A percentile compares a stretch with the other conserved stretches of the same genome.
Evolutionary conservation across 2,888 invertebrate genomes (phyloP).

Genomic region (Hydropsyche betteni): DNA sequence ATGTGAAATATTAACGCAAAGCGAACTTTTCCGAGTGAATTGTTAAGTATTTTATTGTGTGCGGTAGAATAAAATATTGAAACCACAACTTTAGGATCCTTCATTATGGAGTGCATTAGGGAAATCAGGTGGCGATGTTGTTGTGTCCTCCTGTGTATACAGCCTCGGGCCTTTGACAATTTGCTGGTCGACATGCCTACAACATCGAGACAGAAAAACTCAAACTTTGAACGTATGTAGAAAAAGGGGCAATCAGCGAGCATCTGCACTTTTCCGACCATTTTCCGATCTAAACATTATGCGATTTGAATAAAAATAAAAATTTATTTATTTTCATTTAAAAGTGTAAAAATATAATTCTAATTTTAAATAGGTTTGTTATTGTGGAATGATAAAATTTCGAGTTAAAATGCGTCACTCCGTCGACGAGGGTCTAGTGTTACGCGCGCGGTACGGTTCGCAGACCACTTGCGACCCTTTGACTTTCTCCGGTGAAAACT

Average conservation of each 20-base stretch:
- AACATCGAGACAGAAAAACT: background rate
- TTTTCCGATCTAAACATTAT: background rate
- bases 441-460: background rate
- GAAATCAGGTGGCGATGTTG: constrained; percentile 46
- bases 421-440: background rate
- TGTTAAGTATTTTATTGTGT: background rate
- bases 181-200: constrained; percentile 34
- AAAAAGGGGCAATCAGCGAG: background rate
- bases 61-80: background rate
- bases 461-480: constrained; percentile 18
- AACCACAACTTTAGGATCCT: constrained; percentile 1
- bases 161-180: constrained; percentile 38
- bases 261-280: background rate
- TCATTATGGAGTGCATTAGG: constrained; percentile 40
- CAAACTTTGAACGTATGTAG: background rate
- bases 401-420: no score
- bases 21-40: background rate
- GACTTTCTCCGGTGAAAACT: background rate
- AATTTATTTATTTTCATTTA: no score
- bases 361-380: no score
- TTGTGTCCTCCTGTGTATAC: constrained; percentile 37
- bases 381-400: no score
- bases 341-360: no score
- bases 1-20: background rate
- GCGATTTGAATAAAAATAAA: no score